Evolutionary conservation across 1,140 invertebrate genomes (phyloP), one percentile per base, ranked within the genome.

Genomic region (Hermatobates lingyangjiaoensis): DNA sequence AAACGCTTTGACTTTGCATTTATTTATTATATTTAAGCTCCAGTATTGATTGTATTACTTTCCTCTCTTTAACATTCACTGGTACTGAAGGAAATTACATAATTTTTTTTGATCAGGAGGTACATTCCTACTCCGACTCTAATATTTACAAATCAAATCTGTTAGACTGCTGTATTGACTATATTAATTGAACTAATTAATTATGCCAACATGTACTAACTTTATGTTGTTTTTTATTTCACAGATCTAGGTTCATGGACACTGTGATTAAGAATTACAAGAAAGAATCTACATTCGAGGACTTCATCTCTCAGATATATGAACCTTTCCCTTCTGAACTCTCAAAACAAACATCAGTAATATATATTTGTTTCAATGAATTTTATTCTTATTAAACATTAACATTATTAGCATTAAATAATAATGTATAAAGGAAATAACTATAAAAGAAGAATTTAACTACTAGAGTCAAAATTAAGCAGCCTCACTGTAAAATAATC

Each of bases 251-350:
- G 52, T 83, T 81, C 39, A 74, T 96, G 55, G 84, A 90, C 57
- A 85, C 79, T 20, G 82, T 95, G n/a, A 81, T 90, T 51, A 75
- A 77, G 54, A 82, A 91, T 61, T 86, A 94, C 66, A 87, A 87
- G 66, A 81, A 86, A 62, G 75, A 79, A 38, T 82, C 83, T 46
- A 93, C 87, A 23, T 96, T 93, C 69, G 93, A 96, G 69, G 83
- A 89, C 48, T 92, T 92, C 65, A 79, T 85, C 53, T 76, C 83
- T 3, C 77, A 82, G 63, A 80, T 92, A 42, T 91, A 84, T 64
- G 81, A 80, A 56, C 87, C 88, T 2, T 74, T 60, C 56, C 52
- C 57, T 55, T 59, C 53, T 45, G n/a, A 28, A 27, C 3, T 48
- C 30, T 1, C 2, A 47, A 48, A 27, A 44, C 23, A 21, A 42